Conservation (phyloP, 2,888 invertebrate species). For the Mycalesis mineus region DNA sequence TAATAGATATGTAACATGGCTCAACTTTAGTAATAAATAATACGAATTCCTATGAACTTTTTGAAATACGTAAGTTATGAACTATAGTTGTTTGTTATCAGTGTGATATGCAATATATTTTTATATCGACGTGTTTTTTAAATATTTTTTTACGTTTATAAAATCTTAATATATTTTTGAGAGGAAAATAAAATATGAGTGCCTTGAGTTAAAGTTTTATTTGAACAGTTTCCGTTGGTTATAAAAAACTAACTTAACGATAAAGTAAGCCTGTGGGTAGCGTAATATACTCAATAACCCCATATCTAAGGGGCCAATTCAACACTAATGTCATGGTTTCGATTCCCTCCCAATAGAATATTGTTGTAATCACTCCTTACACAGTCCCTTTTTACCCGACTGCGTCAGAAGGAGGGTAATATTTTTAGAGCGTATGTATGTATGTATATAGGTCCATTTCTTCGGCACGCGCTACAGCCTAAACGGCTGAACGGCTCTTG, state of each 20-base stretch:
- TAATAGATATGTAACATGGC: slow-evolving; percentile 10
- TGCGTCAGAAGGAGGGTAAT: too few relatives aligned
- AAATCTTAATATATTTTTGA: slow-evolving; percentile 71
- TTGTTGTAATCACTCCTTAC: too few relatives aligned
- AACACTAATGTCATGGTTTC: too few relatives aligned
- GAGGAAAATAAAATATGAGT: slow-evolving; percentile 60
- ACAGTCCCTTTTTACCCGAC: too few relatives aligned
- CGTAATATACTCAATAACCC: too few relatives aligned
- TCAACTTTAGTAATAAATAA: slow-evolving; percentile 13
- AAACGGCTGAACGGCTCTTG: too few relatives aligned
- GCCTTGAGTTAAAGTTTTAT: slow-evolving; percentile 58
- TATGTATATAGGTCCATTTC: too few relatives aligned
- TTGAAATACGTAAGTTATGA: slow-evolving; percentile 30
- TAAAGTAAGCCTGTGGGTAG: not conserved
- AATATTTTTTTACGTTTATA: slow-evolving; percentile 58
- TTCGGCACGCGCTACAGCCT: too few relatives aligned
- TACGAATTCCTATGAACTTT: slow-evolving; percentile 27
- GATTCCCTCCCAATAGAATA: too few relatives aligned
- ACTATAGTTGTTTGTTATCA: slow-evolving; percentile 49
- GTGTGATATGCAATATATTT: slow-evolving; percentile 68
- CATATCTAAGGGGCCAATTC: too few relatives aligned
- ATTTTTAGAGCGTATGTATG: too few relatives aligned
- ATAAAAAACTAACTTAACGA: not conserved
- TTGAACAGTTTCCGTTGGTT: slow-evolving; percentile 19
- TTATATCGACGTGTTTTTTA: slow-evolving; percentile 47